Evolutionary conservation across 2,113 vertebrate species (phyloP).

Genomic region (Tautogolabrus adspersus): DNA sequence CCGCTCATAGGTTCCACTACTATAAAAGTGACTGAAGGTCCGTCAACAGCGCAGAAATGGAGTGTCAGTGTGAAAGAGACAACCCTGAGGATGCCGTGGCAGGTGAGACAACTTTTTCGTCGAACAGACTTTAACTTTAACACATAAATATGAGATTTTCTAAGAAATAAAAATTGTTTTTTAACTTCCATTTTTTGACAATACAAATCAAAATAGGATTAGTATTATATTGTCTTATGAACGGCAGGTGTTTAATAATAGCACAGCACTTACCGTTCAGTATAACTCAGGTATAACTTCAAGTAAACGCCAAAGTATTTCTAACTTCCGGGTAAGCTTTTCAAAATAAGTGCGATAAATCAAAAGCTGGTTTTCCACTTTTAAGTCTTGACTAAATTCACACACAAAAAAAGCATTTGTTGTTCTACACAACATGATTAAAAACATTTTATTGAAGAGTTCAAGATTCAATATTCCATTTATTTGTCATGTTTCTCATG

Average conservation of each 20-base stretch:
- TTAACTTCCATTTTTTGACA: too few species aligned
- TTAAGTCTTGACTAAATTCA: not conserved
- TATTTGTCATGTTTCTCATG: too few species aligned
- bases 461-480: too few species aligned
- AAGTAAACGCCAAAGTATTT: not conserved
- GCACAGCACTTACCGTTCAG: too few species aligned
- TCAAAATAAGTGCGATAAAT: not conserved
- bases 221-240: too few species aligned
- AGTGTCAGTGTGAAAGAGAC: conserved; percentile 70
- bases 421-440: too few species aligned
- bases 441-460: too few species aligned
- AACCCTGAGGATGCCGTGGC: conserved; percentile 40
- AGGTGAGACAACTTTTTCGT: conserved; percentile 45
- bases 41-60: conserved; percentile 57
- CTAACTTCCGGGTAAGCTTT: not conserved
- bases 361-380: not conserved
- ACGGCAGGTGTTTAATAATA: too few species aligned
- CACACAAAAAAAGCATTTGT: not conserved
- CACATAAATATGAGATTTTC: too few species aligned
- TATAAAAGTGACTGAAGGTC: not conserved
- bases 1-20: not conserved
- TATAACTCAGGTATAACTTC: too few species aligned
- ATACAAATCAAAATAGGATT: too few species aligned
- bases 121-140: too few species aligned
- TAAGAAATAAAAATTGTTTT: not conserved